Evolutionary conservation across 2,113 vertebrate species (phyloP).

Genomic region (Silurus meridionalis): DNA sequence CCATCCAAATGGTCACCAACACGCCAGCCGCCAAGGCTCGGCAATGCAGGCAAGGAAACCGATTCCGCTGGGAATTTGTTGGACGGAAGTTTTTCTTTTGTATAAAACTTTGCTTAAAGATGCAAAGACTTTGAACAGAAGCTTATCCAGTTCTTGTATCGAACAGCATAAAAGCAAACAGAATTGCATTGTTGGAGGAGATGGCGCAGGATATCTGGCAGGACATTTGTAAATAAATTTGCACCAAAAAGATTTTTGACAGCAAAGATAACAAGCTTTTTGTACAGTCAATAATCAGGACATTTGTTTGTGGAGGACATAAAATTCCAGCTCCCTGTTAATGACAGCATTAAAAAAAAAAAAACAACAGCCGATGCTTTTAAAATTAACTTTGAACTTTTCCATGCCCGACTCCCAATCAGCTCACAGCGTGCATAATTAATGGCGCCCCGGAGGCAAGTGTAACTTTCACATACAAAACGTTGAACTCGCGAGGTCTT

Average conservation of each 20-base stretch:
- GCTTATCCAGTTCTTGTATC: slow-evolving; percentile 16
- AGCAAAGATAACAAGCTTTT: slow-evolving; percentile 33
- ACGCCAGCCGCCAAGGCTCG: not conserved
- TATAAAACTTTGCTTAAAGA: slow-evolving; percentile 1
- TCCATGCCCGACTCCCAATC: slow-evolving; percentile 26
- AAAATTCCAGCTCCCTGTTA: not conserved
- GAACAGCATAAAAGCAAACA: slow-evolving; percentile 31
- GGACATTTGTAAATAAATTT: slow-evolving; percentile 34
- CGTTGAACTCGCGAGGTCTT: slow-evolving; percentile 10
- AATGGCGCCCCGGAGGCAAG: slow-evolving; percentile 41
- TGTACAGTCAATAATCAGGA: slow-evolving; percentile 22
- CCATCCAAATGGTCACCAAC: slow-evolving; percentile 20
- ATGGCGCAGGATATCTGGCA: slow-evolving; percentile 23
- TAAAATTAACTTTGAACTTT: not conserved
- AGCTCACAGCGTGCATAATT: slow-evolving; percentile 50
- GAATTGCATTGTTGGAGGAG: slow-evolving; percentile 21
- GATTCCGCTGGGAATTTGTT: slow-evolving; percentile 14
- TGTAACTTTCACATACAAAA: slow-evolving; percentile 20
- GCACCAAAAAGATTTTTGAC: not conserved
- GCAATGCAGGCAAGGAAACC: slow-evolving; percentile 24
- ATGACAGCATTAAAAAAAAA: not conserved
- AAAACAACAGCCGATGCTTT: slow-evolving; percentile 13
- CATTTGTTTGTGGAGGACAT: slow-evolving; percentile 8
- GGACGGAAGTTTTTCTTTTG: slow-evolving; percentile 22
- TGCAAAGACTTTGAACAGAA: slow-evolving; percentile 18